Evolutionary conservation across 2,113 vertebrate genomes (phyloP).

Genomic region (Centrocercus urophasianus): DNA sequence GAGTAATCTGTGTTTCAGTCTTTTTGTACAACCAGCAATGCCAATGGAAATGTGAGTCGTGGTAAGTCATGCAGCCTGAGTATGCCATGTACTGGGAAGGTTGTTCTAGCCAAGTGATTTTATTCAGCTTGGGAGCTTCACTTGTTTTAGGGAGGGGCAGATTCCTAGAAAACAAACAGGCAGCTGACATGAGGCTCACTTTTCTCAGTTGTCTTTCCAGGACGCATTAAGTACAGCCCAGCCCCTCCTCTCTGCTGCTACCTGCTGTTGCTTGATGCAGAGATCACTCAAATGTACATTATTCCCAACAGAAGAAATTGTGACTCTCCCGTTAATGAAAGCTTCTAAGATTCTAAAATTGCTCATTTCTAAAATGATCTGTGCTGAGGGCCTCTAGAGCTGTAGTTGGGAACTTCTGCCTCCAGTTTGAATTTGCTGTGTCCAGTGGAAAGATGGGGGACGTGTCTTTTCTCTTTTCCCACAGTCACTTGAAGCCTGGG

Average conservation of each 20-base stretch:
- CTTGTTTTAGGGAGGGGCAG: background rate
- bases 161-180: background rate
- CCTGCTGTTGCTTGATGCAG: background rate
- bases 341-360: background rate
- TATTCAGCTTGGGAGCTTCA: background rate
- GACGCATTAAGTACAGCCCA: background rate
- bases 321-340: background rate
- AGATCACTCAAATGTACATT: background rate
- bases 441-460: rapidly evolving
- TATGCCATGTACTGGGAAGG: background rate
- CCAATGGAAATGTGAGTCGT: background rate
- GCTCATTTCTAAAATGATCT: background rate
- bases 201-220: background rate
- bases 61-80: background rate
- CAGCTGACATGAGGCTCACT: background rate
- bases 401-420: too few species aligned
- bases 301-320: background rate
- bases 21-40: background rate
- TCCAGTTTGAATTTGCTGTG: background rate
- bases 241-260: background rate
- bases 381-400: background rate
- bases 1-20: rapidly evolving
- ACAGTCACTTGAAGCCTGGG: background rate
- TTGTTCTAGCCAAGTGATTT: background rate
- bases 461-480: background rate